Base-by-base conservation (phyloP, 2,797 vertebrate species). In the Xenentodon cancila region DNA sequence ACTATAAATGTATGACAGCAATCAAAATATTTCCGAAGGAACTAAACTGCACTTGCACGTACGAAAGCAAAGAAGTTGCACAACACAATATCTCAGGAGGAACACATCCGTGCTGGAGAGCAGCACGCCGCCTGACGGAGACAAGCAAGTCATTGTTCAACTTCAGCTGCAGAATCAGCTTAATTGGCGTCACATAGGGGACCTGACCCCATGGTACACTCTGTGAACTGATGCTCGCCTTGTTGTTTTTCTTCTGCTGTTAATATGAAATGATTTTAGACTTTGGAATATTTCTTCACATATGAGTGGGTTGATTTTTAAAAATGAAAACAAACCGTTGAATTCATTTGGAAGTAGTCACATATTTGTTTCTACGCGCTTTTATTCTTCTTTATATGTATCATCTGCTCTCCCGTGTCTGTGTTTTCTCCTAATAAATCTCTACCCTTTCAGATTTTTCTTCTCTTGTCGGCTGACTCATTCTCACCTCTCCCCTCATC, bases 111-210 rank as follows among this genome's bases (percentile, higher is more conserved):
- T 47, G 58, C 13, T 19, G 21, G 25, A 51, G 47, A 50, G 34
- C 60, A 9, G 37, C 32, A 5, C 7, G 4, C 18, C 15, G 6
- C 37, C 60, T 18, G 49, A 63, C 57, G 55, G 74, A 71, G 66
- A 54, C 55, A 5, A 21, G 18, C 43, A 11, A 42, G 64, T 60
- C 75, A 70, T n/a, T 51, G 1, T 22, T 61, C n/a, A 0, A 68
- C 65, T 51, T 77, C 57, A 5, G 56, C n/a, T 8, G 25, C 9
- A 0, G 56, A 73, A 83, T 83, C 55, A 4, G 46, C 22, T 71
- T 84, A 71, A 77, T 71, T 63, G 53, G 69, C 48, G 54, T 77
- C 64, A 44, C 59, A 64, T 50, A 20, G 53, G 42, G 45, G 22
- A 9, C 20, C 21, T 54, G 42, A 5, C 46, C 49, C 18, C 17